Base-by-base conservation (phyloP, 2,888 invertebrate species). In the Bugulina stolonifera region DNA sequence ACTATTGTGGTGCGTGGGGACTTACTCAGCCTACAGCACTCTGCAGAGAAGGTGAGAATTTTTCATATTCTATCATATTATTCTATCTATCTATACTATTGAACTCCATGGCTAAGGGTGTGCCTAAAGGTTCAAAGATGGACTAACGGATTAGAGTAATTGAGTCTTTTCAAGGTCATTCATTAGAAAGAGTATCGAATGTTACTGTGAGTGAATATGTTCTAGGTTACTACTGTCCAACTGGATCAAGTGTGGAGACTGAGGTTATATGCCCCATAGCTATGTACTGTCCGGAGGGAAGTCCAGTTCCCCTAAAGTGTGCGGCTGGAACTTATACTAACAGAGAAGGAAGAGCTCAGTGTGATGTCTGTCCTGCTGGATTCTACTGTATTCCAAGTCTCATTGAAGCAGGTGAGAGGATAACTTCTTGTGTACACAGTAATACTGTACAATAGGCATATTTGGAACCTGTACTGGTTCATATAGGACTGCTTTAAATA, bases 181-280 rank as follows among this genome's bases (percentile, higher is more conserved):
- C n/a, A n/a, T n/a, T n/a, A n/a, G n/a, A n/a, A n/a, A n/a, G n/a
- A n/a, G n/a, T n/a, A n/a, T n/a, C n/a, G n/a, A n/a, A n/a, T n/a
- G n/a, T n/a, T n/a, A n/a, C n/a, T n/a, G n/a, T n/a, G n/a, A n/a
- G n/a, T n/a, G n/a, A n/a, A n/a, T 43, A 43, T 43, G 18, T 10
- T 73, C 18, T 75, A 82, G 82, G 82, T 25, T 82, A 81, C 74
- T 83, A 82, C 75, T 83, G 83, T 73, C 81, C 81, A 2, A 72
- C 71, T 23, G 81, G 82, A n/a, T 81, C 81, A 10, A 78, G 77
- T 72, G 74, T 79, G 1, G 79, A 79, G 55, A 81, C 80, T 5
- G 74, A 80, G 73, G 73, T 80, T 10, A 78, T 81, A 71, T 82
- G 82, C 75, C 81, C 82, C 0, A 76, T 79, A 5, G 81, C 80